Base-by-base conservation (phyloP, 1,140 invertebrate genomes). In the Calosoma granatense region DNA sequence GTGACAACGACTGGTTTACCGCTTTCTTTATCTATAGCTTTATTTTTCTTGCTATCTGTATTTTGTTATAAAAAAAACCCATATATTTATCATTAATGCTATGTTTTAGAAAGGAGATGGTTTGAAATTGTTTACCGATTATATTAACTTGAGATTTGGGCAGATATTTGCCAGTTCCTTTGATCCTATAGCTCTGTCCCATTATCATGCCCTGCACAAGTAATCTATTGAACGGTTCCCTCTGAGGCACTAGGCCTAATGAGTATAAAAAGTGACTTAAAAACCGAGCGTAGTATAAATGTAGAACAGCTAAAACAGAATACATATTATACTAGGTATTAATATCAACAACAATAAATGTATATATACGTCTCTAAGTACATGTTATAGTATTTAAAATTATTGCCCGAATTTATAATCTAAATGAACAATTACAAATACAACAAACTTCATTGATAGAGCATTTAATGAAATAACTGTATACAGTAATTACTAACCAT, bases 281-380 rank as follows among this genome's bases (percentile, higher is more conserved):
- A 72, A 99, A 99, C 41, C 97, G 77, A 0, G 97, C 94, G 76
- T 94, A 99, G 67, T 97, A 98, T 56, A 99, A 78, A 82, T 99
- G 97, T 20, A 98, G 72, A 4, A 88, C 84, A 23, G 95, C 90
- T 89, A 64, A 57, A 78, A 77, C 52, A 62, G 54, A 66, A n/a
- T 57, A 61, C 60, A 60, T 21, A n/a, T n/a, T n/a, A n/a, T n/a
- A n/a, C n/a, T n/a, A 1, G 20, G 2, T 51, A 21, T 52, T 2
- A 20, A 53, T 9, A 20, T 20, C 9, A 9, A 36, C 15, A 58
- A 9, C 20, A 26, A 19, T 39, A 23, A 20, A 54, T 43, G n/a
- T n/a, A n/a, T n/a, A n/a, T n/a, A n/a, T n/a, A n/a, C n/a, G n/a
- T n/a, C n/a, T 30, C 14, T 30, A 30, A 30, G 26, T 30, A 6